These are phyloP conservation scores for Priocnemis perturbator DNA, from an alignment of 2,888 invertebrate genomes.

Conservation along the genomic window DNA sequence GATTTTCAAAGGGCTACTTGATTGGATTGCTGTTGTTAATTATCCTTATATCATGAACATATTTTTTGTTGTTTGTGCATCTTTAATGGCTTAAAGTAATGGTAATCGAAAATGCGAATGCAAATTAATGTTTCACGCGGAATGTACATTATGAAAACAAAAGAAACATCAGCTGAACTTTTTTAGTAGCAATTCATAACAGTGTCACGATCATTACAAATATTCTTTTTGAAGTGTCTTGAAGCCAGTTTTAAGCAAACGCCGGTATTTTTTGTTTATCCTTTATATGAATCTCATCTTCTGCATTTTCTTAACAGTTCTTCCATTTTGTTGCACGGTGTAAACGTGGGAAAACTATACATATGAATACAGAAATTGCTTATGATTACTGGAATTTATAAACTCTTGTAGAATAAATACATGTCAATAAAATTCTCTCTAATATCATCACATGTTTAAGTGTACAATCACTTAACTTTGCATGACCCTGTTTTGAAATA, in stretches of 20 bases:
- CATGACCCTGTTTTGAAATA: constrained; percentile 1
- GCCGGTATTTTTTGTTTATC: too few relatives aligned
- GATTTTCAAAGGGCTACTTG: constrained; percentile 13
- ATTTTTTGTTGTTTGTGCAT: neutral
- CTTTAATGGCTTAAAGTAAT: constrained; percentile 5
- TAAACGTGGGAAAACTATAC: neutral
- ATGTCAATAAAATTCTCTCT: constrained; percentile 58
- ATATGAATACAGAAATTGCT: constrained; percentile 15
- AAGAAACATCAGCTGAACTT: too few relatives aligned
- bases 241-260: too few relatives aligned
- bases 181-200: too few relatives aligned
- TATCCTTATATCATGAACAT: constrained; percentile 4
- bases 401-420: constrained; percentile 56
- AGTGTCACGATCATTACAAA: too few relatives aligned
- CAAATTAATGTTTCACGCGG: constrained; percentile 9
- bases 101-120: constrained; percentile 1
- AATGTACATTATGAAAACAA: neutral
- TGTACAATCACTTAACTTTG: constrained; percentile 18
- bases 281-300: too few relatives aligned
- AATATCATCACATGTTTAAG: constrained; percentile 34
- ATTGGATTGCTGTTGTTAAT: constrained; percentile 18
- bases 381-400: constrained; percentile 29
- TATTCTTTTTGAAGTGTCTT: too few relatives aligned
- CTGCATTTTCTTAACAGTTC: too few relatives aligned
- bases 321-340: too few relatives aligned